A percentile compares a stretch with the other conserved stretches of the same genome.
Conservation (phyloP, 2,113 vertebrate species). For the Pyrgilauda ruficollis region DNA sequence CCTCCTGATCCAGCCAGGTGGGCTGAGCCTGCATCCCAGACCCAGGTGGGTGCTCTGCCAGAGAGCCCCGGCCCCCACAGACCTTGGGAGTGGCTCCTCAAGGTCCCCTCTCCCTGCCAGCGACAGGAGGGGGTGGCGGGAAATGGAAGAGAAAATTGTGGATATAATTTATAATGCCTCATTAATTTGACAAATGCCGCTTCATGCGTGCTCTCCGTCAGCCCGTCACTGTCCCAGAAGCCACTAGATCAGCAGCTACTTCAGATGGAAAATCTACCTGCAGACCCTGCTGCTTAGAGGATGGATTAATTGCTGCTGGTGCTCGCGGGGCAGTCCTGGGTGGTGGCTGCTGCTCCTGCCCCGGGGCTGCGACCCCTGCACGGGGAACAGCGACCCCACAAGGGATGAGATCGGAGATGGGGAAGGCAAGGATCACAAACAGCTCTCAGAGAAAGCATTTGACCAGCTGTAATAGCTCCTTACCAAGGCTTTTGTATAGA, state of each 20-base stretch:
- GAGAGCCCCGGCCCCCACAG: not conserved
- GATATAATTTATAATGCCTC: conserved; percentile 52
- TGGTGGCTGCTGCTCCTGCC: not conserved
- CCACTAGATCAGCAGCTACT: conserved; percentile 4
- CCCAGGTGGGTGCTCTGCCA: fast-evolving
- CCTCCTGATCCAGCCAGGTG: not conserved
- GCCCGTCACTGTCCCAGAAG: conserved; percentile 33
- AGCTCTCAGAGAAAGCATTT: not conserved
- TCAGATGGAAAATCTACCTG: conserved; percentile 49
- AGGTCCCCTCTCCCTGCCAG: not conserved
- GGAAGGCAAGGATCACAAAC: not conserved
- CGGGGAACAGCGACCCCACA: fast-evolving
- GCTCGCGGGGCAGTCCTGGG: not conserved
- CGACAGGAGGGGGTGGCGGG: conserved; percentile 3
- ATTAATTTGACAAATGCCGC: conserved; percentile 52
- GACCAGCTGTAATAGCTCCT: conserved; percentile 13
- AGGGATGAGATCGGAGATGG: not conserved
- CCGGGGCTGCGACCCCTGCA: not conserved
- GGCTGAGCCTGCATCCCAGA: not conserved
- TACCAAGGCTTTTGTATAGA: not conserved
- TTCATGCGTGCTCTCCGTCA: not conserved
- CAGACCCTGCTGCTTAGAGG: not conserved
- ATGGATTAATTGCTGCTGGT: not conserved
- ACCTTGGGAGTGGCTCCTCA: not conserved
- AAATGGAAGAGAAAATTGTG: conserved; percentile 48